Base-by-base conservation (phyloP, 1,140 invertebrate genomes). In the Calephelis virginiensis region DNA sequence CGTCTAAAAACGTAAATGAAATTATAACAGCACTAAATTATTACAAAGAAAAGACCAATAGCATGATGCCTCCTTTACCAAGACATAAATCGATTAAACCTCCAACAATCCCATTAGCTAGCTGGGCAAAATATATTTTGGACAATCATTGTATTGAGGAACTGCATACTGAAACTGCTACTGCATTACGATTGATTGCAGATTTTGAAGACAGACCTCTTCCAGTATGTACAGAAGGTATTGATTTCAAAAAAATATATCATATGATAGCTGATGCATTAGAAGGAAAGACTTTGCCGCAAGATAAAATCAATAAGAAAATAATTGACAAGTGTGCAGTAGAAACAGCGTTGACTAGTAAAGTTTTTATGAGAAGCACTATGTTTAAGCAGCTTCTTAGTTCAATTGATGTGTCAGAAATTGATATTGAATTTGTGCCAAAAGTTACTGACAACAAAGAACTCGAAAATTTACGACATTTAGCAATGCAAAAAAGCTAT, bases 261-360 rank as follows among this genome's bases (percentile, higher is more conserved):
- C 68, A 79, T 65, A 69, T 76, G 48, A 56, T 90, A 61, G 85
- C 85, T n/a, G 88, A 89, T 79, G 85, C 86, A 11, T 75, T 89
- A 60, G 87, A 90, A 75, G 87, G 86, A 3, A 89, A 86, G 77
- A 13, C 74, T 66, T 60, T 89, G 17, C 56, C 63, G 49, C 67
- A 81, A 59, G 76, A 89, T 68, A 72, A 74, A 50, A 60, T 69
- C 12, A 68, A 75, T 8, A 65, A 66, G 61, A 13, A 74, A 45
- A 50, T 86, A 17, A 46, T 90, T 37, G 75, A 85, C 14, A 86
- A 81, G 68, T 84, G 85, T 76, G 71, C 89, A 46, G 46, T 81
- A 66, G 87, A 89, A 73, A 81, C 85, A 48, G 82, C 83, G 45
- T 69, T 85, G 43, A 71, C 72, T 17, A 83, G 85, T 71, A 86